phyloP scores from a whole-genome alignment of 2,888 invertebrate genomes.

The Sphecodes monilicornis region DNA sequence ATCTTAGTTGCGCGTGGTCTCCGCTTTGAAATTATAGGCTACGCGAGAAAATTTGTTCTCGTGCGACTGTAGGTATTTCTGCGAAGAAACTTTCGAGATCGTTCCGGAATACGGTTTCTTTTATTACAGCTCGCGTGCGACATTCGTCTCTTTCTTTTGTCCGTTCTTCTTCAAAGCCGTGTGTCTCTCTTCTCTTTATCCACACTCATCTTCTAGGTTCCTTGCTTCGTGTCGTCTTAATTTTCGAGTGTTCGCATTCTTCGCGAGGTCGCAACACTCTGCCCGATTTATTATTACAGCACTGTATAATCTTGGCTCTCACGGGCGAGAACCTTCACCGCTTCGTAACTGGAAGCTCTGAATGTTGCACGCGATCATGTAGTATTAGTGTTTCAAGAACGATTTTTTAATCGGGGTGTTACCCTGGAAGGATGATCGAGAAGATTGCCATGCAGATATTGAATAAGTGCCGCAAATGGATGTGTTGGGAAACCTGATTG shows the following conservation, averaged over 20 bases:
- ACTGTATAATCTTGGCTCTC: not conserved
- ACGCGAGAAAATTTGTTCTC: constrained; percentile 66
- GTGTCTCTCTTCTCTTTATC: not conserved
- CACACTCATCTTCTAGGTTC: not conserved
- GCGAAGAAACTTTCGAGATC: constrained; percentile 29
- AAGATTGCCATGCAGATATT: not conserved
- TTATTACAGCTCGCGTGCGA: constrained; percentile 46
- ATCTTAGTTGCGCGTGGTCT: constrained; percentile 58
- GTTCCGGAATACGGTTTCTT: constrained; percentile 48
- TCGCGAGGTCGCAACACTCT: constrained; percentile 18
- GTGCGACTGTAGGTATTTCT: constrained; percentile 47
- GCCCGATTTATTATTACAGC: constrained; percentile 43
- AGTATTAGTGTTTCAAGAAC: not conserved
- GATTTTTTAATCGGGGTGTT: not conserved
- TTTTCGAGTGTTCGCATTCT: constrained; percentile 38
- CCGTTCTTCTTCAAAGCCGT: not conserved
- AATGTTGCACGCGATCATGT: constrained; percentile 23
- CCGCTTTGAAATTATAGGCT: constrained; percentile 59
- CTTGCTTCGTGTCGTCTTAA: constrained; percentile 47
- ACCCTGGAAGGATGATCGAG: not conserved
- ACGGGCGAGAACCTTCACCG: not conserved
- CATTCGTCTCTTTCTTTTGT: not conserved
- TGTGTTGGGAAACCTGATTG: not conserved
- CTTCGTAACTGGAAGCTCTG: constrained; percentile 13
- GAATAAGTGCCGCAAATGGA: not conserved